These are phyloP conservation scores for Gasteruption jaculator DNA, from an alignment of 2,888 invertebrate genomes.

Conservation along the genomic window DNA sequence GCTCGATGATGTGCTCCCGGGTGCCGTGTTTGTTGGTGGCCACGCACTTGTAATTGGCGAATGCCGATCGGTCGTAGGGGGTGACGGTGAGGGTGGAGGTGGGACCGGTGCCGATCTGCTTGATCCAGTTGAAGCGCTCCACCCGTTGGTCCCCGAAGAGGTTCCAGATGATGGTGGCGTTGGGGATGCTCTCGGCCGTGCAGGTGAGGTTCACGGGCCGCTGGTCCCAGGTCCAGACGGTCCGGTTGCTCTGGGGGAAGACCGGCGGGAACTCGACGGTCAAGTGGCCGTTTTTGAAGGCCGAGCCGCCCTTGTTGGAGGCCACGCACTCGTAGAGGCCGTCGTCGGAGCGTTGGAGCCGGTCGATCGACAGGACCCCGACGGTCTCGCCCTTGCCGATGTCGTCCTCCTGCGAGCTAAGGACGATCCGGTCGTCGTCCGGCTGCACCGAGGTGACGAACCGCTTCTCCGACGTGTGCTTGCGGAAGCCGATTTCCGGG, in stretches of 20 bases:
- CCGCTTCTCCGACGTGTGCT: slow-evolving; percentile 63
- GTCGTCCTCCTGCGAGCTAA: slow-evolving; percentile 58
- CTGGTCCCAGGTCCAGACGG: slow-evolving; percentile 80
- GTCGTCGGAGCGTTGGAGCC: slow-evolving; percentile 64
- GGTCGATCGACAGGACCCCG: slow-evolving; percentile 66
- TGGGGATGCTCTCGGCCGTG: slow-evolving; percentile 83
- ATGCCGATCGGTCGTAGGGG: slow-evolving; percentile 64
- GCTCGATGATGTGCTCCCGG: slow-evolving; percentile 63
- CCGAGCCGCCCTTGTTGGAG: slow-evolving; percentile 71
- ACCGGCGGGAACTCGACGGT: slow-evolving; percentile 79
- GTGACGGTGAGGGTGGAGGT: slow-evolving; percentile 67
- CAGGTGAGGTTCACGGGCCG: slow-evolving; percentile 81
- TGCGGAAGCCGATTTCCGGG: slow-evolving; percentile 75
- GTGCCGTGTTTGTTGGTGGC: slow-evolving; percentile 75
- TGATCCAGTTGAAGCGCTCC: slow-evolving; percentile 55
- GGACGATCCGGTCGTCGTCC: slow-evolving; percentile 64
- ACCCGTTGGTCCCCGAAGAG: slow-evolving; percentile 41
- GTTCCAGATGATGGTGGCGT: slow-evolving; percentile 87
- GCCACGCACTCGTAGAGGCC: slow-evolving; percentile 87
- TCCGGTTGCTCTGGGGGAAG: slow-evolving; percentile 68
- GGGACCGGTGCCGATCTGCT: slow-evolving; percentile 62
- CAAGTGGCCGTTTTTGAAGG: slow-evolving; percentile 75
- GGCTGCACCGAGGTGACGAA: slow-evolving; percentile 63
- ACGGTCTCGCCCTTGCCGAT: slow-evolving; percentile 57
- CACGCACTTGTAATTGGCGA: slow-evolving; percentile 74